Evolutionary conservation across 2,888 invertebrate genomes (phyloP), one percentile per base, ranked within the genome.

Genomic region (Tachina lurida): DNA sequence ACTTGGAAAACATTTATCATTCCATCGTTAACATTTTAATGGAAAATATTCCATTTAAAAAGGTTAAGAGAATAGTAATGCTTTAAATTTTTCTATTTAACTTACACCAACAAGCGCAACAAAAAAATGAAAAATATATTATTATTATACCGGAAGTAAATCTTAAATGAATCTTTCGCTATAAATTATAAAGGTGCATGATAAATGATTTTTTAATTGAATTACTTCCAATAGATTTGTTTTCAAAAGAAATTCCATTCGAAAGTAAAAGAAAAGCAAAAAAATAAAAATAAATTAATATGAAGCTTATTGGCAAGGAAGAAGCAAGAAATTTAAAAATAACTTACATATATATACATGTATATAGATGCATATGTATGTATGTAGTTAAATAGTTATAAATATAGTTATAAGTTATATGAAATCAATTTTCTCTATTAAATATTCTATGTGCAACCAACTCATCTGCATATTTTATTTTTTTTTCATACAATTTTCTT

Each of bases 221-320:
- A 75, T 75, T 75, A 75, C 12, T 75, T 75, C 74, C 63, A 75
- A 63, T 63, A 63, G 43, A 63, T 63, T 75, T 62, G 10, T 54
- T 75, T 63, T 43, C 22, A 75, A 75, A 63, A n/a, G 43, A 73
- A 54, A 22, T 2, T 19, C 15, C 8, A 52, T 15, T 41, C 19
- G 45, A 39, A 43, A 45, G 2, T 15, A 19, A 49, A 13, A 41
- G 15, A 52, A 74, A 62, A 52, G 10, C 10, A 22, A 56, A 4
- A 12, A 10, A 19, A 15, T 13, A 2, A 68, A 8, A 39, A 41
- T 62, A 9, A 41, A 62, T 62, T 43, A n/a, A 4, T 39, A 56
- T 56, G 19, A 10, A 60, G 12, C 12, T 19, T 19, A 43, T 19
- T 19, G 19, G 13, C 8, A 19, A 9, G 31, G 31, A 31, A 31